These are phyloP conservation scores for Hemicrepidius hirtus DNA, from an alignment of 2,888 invertebrate species.

Conservation along the genomic window DNA sequence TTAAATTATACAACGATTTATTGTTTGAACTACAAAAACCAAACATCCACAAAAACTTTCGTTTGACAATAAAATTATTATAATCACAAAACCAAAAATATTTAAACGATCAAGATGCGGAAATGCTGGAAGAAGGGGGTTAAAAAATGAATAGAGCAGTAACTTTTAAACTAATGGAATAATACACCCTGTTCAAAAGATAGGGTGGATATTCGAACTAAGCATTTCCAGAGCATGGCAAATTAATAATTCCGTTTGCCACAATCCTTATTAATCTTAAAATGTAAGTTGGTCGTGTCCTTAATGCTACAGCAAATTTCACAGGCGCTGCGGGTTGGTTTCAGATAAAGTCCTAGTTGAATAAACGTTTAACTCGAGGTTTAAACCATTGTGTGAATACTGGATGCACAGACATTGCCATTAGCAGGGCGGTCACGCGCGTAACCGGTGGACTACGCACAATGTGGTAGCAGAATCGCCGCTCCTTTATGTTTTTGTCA, in stretches of 20 bases:
- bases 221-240: not conserved
- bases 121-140: too few species aligned
- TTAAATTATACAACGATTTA: too few species aligned
- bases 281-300: conserved; percentile 11
- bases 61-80: too few species aligned
- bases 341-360: conserved; percentile 43
- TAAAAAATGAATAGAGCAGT: too few species aligned
- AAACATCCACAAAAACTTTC: too few species aligned
- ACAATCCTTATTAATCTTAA: conserved; percentile 15
- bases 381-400: conserved; percentile 57
- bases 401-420: conserved; percentile 53
- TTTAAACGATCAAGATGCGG: too few species aligned
- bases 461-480: conserved; percentile 44
- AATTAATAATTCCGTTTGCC: conserved; percentile 5
- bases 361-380: conserved; percentile 55
- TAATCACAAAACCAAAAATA: too few species aligned
- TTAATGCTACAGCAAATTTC: conserved; percentile 46
- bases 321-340: conserved; percentile 44
- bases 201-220: not conserved
- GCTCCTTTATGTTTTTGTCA: conserved; percentile 56
- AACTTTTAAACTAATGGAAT: too few species aligned
- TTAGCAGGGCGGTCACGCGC: conserved; percentile 59
- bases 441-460: conserved; percentile 54
- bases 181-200: not conserved
- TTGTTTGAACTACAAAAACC: too few species aligned